These are phyloP conservation scores for Monomorium pharaonis DNA, from an alignment of 1,140 invertebrate genomes.

Conservation along the genomic window DNA sequence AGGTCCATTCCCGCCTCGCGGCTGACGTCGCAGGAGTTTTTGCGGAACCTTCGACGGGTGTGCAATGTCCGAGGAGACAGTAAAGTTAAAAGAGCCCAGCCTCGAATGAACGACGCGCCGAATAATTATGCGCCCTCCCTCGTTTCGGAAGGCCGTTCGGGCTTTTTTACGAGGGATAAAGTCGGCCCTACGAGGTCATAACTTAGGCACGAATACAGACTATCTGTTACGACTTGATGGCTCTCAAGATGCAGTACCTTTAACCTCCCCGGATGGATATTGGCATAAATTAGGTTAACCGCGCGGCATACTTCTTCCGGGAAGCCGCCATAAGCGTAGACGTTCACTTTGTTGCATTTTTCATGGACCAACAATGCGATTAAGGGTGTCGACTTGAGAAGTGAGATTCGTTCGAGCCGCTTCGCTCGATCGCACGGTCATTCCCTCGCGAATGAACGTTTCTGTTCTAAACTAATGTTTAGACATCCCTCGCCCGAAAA, in stretches of 20 bases:
- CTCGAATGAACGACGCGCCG: conserved; percentile 66
- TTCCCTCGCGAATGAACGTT: conserved; percentile 1
- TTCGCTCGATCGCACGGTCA: background rate
- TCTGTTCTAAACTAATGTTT: conserved; percentile 28
- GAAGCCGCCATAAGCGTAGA: conserved; percentile 56
- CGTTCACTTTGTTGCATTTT: conserved; percentile 52
- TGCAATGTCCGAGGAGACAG: conserved; percentile 56
- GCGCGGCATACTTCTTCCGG: conserved; percentile 70
- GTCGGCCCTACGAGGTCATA: conserved; percentile 70
- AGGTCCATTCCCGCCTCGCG: conserved; percentile 31
- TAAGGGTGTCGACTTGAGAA: conserved; percentile 19
- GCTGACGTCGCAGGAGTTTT: conserved; percentile 50
- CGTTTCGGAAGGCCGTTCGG: conserved; percentile 72
- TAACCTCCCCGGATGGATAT: conserved; percentile 69
- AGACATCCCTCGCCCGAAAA: conserved; percentile 49
- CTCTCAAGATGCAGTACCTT: conserved; percentile 69
- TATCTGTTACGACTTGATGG: conserved; percentile 72
- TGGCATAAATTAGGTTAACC: conserved; percentile 75
- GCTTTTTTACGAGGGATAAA: conserved; percentile 75
- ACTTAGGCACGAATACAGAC: conserved; percentile 73
- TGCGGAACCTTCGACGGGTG: conserved; percentile 59
- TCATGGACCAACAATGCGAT: conserved; percentile 27
- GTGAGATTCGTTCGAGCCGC: background rate
- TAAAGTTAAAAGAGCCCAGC: conserved; percentile 66
- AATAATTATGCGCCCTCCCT: conserved; percentile 73